phyloP scores from a whole-genome alignment of 2,888 invertebrate species.

The Tetragonisca angustula region DNA sequence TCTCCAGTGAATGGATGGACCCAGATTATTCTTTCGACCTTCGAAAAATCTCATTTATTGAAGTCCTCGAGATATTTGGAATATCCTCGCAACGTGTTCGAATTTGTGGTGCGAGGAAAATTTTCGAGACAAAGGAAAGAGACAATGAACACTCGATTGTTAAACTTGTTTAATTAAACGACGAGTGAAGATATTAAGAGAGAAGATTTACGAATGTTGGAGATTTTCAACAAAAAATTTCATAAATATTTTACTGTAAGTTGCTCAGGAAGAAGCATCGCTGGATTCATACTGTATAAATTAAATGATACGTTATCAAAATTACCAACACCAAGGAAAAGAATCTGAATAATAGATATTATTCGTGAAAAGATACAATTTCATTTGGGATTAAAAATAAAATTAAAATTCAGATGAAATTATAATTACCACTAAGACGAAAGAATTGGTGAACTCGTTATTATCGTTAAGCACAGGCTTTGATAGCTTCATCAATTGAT shows the following conservation, averaged over 20 bases:
- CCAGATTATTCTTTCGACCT: constrained; percentile 17
- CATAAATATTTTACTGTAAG: not conserved
- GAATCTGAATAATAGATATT: not conserved
- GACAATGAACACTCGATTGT: not conserved
- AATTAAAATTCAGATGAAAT: not conserved
- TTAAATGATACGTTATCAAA: not conserved
- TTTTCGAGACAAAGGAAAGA: too few species aligned
- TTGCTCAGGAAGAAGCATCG: not conserved
- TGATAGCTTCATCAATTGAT: not conserved
- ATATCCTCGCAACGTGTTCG: not conserved
- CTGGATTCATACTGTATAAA: not conserved
- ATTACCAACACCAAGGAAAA: not conserved
- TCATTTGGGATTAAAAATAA: not conserved
- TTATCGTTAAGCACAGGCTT: not conserved
- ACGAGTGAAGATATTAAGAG: not conserved
- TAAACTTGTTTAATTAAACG: not conserved
- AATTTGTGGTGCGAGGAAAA: constrained; percentile 14
- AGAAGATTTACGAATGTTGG: not conserved
- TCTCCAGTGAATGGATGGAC: constrained; percentile 35
- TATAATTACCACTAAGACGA: not conserved
- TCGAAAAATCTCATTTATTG: constrained; percentile 1
- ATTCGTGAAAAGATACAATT: not conserved
- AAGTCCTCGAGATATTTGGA: not conserved
- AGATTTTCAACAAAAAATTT: too few species aligned
- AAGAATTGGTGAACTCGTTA: not conserved